Conservation (phyloP, 2,113 vertebrate species). For the Pao palembangensis region DNA sequence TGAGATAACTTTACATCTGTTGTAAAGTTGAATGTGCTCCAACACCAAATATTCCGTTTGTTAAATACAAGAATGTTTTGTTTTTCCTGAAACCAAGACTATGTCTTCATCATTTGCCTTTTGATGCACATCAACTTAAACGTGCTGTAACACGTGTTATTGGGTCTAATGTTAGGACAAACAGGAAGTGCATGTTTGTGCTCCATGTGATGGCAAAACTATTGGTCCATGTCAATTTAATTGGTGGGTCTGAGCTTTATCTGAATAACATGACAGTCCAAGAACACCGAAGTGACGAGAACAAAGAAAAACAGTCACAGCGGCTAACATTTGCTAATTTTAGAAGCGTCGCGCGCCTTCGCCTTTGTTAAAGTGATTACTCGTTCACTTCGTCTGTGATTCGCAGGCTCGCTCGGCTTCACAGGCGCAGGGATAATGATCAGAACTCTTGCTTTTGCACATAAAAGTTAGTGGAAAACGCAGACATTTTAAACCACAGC, state of each 20-base stretch:
- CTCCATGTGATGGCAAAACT: conserved; percentile 45
- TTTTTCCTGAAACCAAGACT: too few species aligned
- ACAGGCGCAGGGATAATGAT: conserved; percentile 24
- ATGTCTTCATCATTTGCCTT: too few species aligned
- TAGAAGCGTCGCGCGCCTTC: conserved; percentile 20
- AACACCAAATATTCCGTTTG: too few species aligned
- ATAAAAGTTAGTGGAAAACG: too few species aligned
- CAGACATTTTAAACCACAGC: not conserved
- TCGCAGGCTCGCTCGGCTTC: conserved; percentile 25
- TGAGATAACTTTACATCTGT: too few species aligned
- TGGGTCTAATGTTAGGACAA: not conserved
- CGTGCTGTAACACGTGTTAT: not conserved
- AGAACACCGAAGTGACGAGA: conserved; percentile 45
- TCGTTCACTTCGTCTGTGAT: conserved; percentile 16
- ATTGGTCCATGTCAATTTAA: conserved; percentile 74
- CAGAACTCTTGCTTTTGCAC: conserved; percentile 4
- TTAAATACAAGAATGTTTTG: too few species aligned
- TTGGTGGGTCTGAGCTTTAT: conserved; percentile 47
- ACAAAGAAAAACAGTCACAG: conserved; percentile 15
- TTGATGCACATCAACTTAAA: not conserved
- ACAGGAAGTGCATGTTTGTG: conserved; percentile 2
- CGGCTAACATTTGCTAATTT: conserved; percentile 53
- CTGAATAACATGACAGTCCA: conserved; percentile 37
- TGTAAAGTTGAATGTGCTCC: too few species aligned
- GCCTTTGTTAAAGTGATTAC: conserved; percentile 63